Percentiles rank a stretch among this genome's conserved stretches.
These are phyloP conservation scores for Gryllus longicercus DNA, from an alignment of 2,888 invertebrate genomes.

Conservation along the genomic window DNA sequence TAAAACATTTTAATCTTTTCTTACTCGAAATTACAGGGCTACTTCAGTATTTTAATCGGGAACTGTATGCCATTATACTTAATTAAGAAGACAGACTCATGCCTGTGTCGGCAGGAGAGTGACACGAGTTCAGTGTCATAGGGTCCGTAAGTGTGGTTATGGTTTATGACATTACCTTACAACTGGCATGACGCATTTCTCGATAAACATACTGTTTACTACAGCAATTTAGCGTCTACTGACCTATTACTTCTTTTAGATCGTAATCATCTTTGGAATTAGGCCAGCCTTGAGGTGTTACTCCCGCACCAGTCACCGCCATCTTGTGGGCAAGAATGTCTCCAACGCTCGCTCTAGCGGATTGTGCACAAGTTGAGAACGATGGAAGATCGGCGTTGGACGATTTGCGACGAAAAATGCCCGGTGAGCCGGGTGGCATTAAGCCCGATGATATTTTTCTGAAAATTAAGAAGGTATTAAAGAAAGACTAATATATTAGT, in stretches of 20 bases:
- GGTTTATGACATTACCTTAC: background rate
- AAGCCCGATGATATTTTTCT: constrained; percentile 62
- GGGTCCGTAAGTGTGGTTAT: background rate
- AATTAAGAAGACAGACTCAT: background rate
- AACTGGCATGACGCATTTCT: background rate
- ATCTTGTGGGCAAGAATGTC: constrained; percentile 60
- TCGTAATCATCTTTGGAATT: constrained; percentile 91
- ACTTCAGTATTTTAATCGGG: too few relatives aligned
- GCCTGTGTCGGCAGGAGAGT: background rate
- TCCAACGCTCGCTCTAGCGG: constrained; percentile 46
- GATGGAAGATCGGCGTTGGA: constrained; percentile 39
- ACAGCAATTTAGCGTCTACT: constrained; percentile 20
- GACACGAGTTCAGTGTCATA: background rate
- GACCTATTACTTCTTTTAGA: constrained; percentile 87
- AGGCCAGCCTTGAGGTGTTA: constrained; percentile 63
- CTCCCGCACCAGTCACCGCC: constrained; percentile 48
- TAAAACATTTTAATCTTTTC: background rate
- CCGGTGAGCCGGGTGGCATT: constrained; percentile 58
- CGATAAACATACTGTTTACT: background rate
- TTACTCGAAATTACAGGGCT: background rate
- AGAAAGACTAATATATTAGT: background rate
- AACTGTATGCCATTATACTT: too few relatives aligned
- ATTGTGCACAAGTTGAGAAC: constrained; percentile 29
- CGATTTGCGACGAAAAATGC: constrained; percentile 58
- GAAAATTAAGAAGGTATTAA: background rate